Evolutionary conservation across 2,888 invertebrate genomes (phyloP), one percentile per base, ranked within the genome.

Genomic region (Drosophila mettleri): DNA sequence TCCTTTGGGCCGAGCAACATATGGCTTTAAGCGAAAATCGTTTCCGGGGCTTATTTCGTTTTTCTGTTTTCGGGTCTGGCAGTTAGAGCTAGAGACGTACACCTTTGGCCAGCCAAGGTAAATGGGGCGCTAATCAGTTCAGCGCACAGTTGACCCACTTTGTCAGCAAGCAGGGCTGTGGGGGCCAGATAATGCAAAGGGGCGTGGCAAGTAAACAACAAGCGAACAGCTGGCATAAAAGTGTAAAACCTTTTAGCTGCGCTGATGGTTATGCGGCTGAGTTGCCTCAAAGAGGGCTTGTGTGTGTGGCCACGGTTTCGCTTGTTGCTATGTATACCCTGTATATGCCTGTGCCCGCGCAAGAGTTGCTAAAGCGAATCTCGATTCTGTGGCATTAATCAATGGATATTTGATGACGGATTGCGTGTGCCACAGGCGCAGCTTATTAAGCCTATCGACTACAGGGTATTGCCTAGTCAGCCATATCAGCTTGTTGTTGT

Each of bases 111-210:
- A 22, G 24, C 46, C 49, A 59, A 67, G 55, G 55, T 33, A 27
- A 20, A 57, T 33, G 16, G 57, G 52, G 24, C 84, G 74, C 80
- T 88, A 86, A 83, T 82, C 88, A 88, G 86, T 82, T 80, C 88
- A 82, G 60, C 80, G 88, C 80, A 86, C 86, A 86, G 49, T 80
- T 83, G 88, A 83, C 88, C 83, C 80, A 83, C 65, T 86, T 83
- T 46, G 54, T 12, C 51, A 43, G 14, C 43, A 12, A 18, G 31
- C 34, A 16, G 39, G 9, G 14, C n/a, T 1, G 16, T 2, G 3
- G 14, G 31, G 12, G n/a, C 9, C 4, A 5, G 18, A 24, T 29
- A 18, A 14, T 9, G 12, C 31, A 16, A 14, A 10, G n/a, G 36
- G 33, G 16, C 55, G 43, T 33, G 27, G 43, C 61, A 51, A 58